Conservation (phyloP, 2,888 invertebrate genomes). For the Ariolimax columbianus region DNA sequence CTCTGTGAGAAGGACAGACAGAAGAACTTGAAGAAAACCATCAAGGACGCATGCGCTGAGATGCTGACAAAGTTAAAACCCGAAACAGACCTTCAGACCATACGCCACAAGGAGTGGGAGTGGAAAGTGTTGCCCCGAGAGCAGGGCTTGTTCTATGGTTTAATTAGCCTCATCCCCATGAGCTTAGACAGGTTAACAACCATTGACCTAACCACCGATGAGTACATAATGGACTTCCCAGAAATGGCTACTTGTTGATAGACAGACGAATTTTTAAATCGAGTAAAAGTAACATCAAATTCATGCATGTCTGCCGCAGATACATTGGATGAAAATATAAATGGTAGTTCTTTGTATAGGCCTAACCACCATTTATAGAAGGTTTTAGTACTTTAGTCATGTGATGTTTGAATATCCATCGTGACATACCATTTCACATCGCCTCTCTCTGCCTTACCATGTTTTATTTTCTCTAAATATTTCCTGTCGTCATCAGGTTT, state of each 20-base stretch:
- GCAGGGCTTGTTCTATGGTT: slow-evolving; percentile 66
- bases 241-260: slow-evolving; percentile 31
- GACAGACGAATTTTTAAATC: too few relatives aligned
- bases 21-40: slow-evolving; percentile 60
- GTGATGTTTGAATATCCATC: too few relatives aligned
- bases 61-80: slow-evolving; percentile 58
- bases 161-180: slow-evolving; percentile 67
- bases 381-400: too few relatives aligned
- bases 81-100: slow-evolving; percentile 59
- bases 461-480: too few relatives aligned
- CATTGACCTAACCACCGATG: slow-evolving; percentile 68
- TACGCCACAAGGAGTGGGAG: slow-evolving; percentile 63
- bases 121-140: slow-evolving; percentile 64
- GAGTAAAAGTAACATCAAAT: too few relatives aligned
- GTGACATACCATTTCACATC: too few relatives aligned
- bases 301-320: too few relatives aligned
- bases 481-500: too few relatives aligned
- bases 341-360: too few relatives aligned
- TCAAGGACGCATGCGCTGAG: slow-evolving; percentile 59
- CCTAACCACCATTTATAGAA: too few relatives aligned
- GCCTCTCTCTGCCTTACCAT: too few relatives aligned
- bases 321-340: too few relatives aligned
- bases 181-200: slow-evolving; percentile 64
- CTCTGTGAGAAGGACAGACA: slow-evolving; percentile 69
- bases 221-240: slow-evolving; percentile 66